Evolutionary conservation across 2,888 invertebrate species (phyloP).

Genomic region (Neoaliturus tenellus): DNA sequence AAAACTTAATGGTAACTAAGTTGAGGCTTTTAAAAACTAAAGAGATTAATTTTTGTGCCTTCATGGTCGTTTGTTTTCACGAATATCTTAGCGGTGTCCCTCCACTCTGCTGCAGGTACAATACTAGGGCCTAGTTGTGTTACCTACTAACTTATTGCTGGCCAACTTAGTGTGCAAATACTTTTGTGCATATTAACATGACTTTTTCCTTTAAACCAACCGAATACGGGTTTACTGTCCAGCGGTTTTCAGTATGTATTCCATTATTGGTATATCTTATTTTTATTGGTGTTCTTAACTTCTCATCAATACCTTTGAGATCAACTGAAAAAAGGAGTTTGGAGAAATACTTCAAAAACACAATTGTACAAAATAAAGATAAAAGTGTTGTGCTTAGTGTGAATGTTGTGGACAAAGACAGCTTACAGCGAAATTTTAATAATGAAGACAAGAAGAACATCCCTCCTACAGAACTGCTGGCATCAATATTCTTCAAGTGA

Average conservation of each 20-base stretch:
- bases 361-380: conserved; percentile 49
- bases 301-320: conserved; percentile 46
- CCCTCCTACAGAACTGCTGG: conserved; percentile 47
- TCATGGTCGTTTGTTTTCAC: too few relatives aligned
- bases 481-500: conserved; percentile 53
- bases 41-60: too few relatives aligned
- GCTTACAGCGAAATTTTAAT: conserved; percentile 30
- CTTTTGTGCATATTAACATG: neutral
- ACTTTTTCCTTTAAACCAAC: conserved; percentile 13
- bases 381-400: conserved; percentile 48
- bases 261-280: conserved; percentile 45
- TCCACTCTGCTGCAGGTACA: too few relatives aligned
- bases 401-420: conserved; percentile 42
- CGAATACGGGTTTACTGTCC: conserved; percentile 26
- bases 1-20: too few relatives aligned
- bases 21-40: too few relatives aligned
- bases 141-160: too few relatives aligned
- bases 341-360: conserved; percentile 35
- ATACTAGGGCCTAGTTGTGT: too few relatives aligned
- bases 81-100: too few relatives aligned
- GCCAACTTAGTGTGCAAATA: too few relatives aligned
- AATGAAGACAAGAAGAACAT: conserved; percentile 45
- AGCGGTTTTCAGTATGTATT: conserved; percentile 48
- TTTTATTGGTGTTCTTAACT: conserved; percentile 15
- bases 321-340: conserved; percentile 43